Conservation (phyloP, 2,113 vertebrate species). For the Synchiropus splendidus region DNA sequence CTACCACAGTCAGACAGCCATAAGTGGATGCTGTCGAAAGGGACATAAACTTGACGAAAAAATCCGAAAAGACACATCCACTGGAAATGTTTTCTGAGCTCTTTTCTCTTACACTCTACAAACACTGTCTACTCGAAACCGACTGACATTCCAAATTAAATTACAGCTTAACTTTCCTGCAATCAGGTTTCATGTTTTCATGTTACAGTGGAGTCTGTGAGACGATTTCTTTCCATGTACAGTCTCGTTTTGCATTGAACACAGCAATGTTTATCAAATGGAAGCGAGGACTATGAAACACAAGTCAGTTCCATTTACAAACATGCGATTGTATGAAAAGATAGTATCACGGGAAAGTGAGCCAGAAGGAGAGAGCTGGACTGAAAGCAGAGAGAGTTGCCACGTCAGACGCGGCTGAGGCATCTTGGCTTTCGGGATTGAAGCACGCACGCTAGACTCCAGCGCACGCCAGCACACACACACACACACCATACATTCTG, state of each 20-base stretch:
- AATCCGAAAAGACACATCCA: too few species aligned
- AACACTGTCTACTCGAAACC: too few species aligned
- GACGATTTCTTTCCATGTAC: slow-evolving; percentile 9
- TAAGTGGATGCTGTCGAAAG: slow-evolving; percentile 49
- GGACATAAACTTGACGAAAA: slow-evolving; percentile 34
- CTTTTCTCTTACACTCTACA: not conserved
- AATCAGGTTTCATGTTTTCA: too few species aligned
- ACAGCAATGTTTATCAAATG: slow-evolving; percentile 23
- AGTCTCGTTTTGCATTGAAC: slow-evolving; percentile 13
- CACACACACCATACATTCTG: slow-evolving; percentile 14
- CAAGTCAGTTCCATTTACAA: slow-evolving; percentile 46
- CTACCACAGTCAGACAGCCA: slow-evolving; percentile 51
- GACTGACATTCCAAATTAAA: too few species aligned
- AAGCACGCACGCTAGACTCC: slow-evolving; percentile 4
- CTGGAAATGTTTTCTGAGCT: not conserved
- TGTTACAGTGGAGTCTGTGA: too few species aligned
- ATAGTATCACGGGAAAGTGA: slow-evolving; percentile 52
- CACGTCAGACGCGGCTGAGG: slow-evolving; percentile 62
- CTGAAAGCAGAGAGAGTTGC: slow-evolving; percentile 52
- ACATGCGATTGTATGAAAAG: slow-evolving; percentile 51
- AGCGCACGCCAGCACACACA: slow-evolving; percentile 16
- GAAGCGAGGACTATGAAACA: slow-evolving; percentile 29
- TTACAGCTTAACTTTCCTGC: slow-evolving; percentile 1
- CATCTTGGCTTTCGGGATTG: slow-evolving; percentile 58
- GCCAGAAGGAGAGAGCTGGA: slow-evolving; percentile 55